Percentiles rank a stretch among this genome's conserved stretches.
These are phyloP conservation scores for Periplaneta americana DNA, from an alignment of 1,140 invertebrate genomes.

Conservation along the genomic window DNA sequence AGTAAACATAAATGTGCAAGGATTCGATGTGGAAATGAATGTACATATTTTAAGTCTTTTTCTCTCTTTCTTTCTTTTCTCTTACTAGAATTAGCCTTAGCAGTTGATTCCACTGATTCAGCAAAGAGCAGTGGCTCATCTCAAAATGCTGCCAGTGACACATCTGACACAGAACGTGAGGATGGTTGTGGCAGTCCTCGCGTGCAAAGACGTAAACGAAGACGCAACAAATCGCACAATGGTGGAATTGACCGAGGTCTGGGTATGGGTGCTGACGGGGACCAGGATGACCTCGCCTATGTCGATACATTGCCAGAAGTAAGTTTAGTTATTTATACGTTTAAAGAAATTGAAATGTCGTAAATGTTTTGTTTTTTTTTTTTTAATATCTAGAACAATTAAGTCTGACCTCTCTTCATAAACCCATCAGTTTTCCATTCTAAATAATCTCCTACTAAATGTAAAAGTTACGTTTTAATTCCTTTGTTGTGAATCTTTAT, in stretches of 20 bases:
- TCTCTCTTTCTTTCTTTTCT: too few relatives aligned
- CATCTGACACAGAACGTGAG: conserved; percentile 76
- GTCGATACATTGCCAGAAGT: conserved; percentile 90
- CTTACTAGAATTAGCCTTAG: not conserved
- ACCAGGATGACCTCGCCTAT: conserved; percentile 72
- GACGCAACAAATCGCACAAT: conserved; percentile 32
- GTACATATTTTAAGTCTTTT: too few relatives aligned
- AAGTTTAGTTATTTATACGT: not conserved
- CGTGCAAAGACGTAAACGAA: conserved; percentile 35
- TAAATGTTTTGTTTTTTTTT: too few relatives aligned
- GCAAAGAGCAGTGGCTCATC: conserved; percentile 16
- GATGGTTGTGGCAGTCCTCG: conserved; percentile 53
- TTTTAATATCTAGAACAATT: too few relatives aligned
- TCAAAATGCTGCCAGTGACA: conserved; percentile 44
- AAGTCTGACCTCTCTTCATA: too few relatives aligned
- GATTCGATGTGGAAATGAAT: too few relatives aligned
- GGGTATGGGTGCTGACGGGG: conserved; percentile 46
- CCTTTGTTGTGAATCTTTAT: too few relatives aligned
- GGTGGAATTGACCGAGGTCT: conserved; percentile 37
- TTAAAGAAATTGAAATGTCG: too few relatives aligned
- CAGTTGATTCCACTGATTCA: conserved; percentile 10
- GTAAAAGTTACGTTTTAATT: too few relatives aligned
- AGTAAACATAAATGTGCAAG: too few relatives aligned
- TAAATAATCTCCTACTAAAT: too few relatives aligned
- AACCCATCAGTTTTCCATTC: too few relatives aligned